Evolutionary conservation across 2,113 vertebrate species (phyloP).

Genomic region (Hucho hucho): DNA sequence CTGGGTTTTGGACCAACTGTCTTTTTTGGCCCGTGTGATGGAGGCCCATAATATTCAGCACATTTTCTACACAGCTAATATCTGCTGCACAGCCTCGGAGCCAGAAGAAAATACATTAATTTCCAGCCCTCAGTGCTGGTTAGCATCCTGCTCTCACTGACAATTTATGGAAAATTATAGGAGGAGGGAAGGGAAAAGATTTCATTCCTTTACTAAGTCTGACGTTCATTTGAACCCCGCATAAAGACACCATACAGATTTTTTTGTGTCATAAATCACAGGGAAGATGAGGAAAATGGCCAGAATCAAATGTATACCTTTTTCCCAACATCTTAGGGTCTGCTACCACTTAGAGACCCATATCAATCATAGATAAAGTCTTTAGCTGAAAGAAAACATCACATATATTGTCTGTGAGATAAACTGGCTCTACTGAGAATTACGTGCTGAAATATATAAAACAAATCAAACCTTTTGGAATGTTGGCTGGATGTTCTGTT

Average conservation of each 20-base stretch:
- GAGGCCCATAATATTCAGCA: slow-evolving; percentile 73
- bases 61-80: slow-evolving; percentile 77
- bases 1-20: slow-evolving; percentile 74
- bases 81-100: slow-evolving; percentile 68
- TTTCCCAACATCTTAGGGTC: not conserved
- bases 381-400: not conserved
- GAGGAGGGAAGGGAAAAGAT: slow-evolving; percentile 32
- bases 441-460: slow-evolving; percentile 7
- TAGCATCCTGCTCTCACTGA: slow-evolving; percentile 59
- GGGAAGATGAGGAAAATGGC: slow-evolving; percentile 24
- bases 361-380: too few relatives aligned
- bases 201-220: slow-evolving; percentile 41
- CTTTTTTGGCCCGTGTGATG: slow-evolving; percentile 65
- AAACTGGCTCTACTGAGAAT: not conserved
- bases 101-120: slow-evolving; percentile 73
- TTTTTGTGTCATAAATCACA: slow-evolving; percentile 48
- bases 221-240: slow-evolving; percentile 53
- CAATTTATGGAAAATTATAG: slow-evolving; percentile 63
- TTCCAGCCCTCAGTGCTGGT: slow-evolving; percentile 62
- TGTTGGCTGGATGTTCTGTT: not conserved
- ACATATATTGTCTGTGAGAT: not conserved
- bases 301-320: not conserved
- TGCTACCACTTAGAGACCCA: not conserved
- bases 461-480: not conserved
- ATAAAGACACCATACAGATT: slow-evolving; percentile 42